A percentile compares a stretch with the other conserved stretches of the same genome.
Conservation (phyloP, 2,797 vertebrate genomes). For the Karalla daura region DNA sequence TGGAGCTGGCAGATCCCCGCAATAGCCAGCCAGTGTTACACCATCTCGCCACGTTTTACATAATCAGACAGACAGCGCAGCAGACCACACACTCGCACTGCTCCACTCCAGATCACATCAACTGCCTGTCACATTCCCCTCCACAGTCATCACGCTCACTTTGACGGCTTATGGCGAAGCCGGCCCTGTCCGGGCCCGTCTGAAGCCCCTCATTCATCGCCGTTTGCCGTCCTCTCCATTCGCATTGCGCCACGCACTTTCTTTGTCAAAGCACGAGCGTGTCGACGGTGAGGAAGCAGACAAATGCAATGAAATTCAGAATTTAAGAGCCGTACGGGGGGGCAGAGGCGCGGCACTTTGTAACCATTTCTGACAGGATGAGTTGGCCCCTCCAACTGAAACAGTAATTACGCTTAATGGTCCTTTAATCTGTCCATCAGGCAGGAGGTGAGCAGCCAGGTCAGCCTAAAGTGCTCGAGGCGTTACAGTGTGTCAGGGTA, state of each 20-base stretch:
- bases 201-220: slow-evolving; percentile 9
- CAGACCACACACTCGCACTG: slow-evolving; percentile 70
- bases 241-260: slow-evolving; percentile 8
- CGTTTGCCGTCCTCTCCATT: slow-evolving; percentile 23
- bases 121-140: slow-evolving; percentile 68
- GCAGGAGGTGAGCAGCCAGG: slow-evolving; percentile 77
- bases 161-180: slow-evolving; percentile 36
- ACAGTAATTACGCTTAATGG: slow-evolving; percentile 87
- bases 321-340: slow-evolving; percentile 61
- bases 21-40: slow-evolving; percentile 65
- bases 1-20: slow-evolving; percentile 69
- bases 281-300: slow-evolving; percentile 56
- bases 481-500: slow-evolving; percentile 74
- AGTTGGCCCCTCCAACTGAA: slow-evolving; percentile 82
- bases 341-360: slow-evolving; percentile 77
- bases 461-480: slow-evolving; percentile 82
- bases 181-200: neutral
- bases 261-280: slow-evolving; percentile 51
- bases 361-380: slow-evolving; percentile 80
- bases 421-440: slow-evolving; percentile 86
- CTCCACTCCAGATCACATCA: slow-evolving; percentile 66
- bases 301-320: slow-evolving; percentile 70
- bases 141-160: slow-evolving; percentile 45
- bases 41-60: slow-evolving; percentile 74
- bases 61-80: slow-evolving; percentile 74